Conservation (phyloP, 1,140 invertebrate species). For the Stenopsyche tienmushanensis region DNA sequence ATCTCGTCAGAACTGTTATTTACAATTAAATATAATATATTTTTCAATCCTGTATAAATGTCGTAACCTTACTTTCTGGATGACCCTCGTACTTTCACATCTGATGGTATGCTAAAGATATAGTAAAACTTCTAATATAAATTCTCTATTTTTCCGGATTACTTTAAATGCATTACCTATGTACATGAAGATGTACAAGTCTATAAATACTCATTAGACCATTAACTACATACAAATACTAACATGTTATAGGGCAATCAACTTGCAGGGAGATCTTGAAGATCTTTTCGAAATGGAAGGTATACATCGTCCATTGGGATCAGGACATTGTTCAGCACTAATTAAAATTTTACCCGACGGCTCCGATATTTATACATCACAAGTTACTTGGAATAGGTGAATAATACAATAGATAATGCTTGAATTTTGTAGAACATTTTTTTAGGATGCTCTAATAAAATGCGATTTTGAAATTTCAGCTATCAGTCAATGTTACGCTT, state of each 20-base stretch:
- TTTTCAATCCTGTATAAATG: no score
- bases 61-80: no score
- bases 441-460: background rate
- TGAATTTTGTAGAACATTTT: background rate
- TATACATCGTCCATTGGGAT: constrained; percentile 41
- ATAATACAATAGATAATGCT: background rate
- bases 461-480: constrained; percentile 40
- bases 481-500: constrained; percentile 66
- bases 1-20: no score
- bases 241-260: constrained; percentile 44
- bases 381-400: constrained; percentile 64
- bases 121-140: no score
- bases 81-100: no score
- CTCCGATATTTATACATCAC: constrained; percentile 61
- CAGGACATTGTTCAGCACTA: constrained; percentile 61
- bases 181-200: background rate
- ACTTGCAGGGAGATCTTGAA: constrained; percentile 62
- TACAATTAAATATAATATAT: no score
- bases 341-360: constrained; percentile 62
- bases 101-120: no score
- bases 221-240: no score
- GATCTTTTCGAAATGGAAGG: constrained; percentile 55
- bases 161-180: no score
- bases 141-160: no score
- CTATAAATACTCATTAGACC: background rate